Percentiles rank a stretch among this genome's conserved stretches.
Evolutionary conservation across 2,113 vertebrate species (phyloP).

Genomic region (Thunnus thynnus): DNA sequence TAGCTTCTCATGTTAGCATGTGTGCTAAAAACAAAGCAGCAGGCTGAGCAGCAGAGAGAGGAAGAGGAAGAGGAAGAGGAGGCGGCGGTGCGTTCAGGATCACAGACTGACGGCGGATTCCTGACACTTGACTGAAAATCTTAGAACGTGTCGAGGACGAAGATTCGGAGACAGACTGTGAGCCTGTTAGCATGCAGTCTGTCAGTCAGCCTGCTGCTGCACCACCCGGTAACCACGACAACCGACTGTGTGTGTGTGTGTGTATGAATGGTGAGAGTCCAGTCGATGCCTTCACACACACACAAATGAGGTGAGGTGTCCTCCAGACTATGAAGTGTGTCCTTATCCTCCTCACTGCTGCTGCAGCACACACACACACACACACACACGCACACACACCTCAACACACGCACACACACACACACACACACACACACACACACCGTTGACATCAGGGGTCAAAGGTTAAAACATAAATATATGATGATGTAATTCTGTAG

Average conservation of each 20-base stretch:
- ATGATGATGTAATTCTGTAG: too few relatives aligned
- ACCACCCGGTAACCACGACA: conserved; percentile 36
- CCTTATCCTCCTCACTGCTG: conserved; percentile 21
- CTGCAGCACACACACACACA: conserved; percentile 40
- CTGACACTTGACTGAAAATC: conserved; percentile 15
- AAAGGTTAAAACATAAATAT: too few relatives aligned
- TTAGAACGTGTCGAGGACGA: background rate
- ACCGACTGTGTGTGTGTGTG: conserved; percentile 24
- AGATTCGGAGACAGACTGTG: conserved; percentile 11
- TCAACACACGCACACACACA: conserved; percentile 18
- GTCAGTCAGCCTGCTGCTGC: conserved; percentile 26
- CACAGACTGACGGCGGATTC: background rate
- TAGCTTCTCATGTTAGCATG: too few relatives aligned
- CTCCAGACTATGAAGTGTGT: conserved; percentile 63
- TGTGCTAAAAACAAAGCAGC: too few relatives aligned
- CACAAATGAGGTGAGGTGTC: conserved; percentile 49
- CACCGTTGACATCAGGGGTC: background rate
- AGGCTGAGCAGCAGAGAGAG: too few relatives aligned
- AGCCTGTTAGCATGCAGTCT: conserved; percentile 39
- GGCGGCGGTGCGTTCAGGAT: conserved; percentile 14
- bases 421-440: conserved; percentile 4
- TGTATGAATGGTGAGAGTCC: background rate
- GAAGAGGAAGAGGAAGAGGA: too few relatives aligned
- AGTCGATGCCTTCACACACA: background rate
- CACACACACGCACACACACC: conserved; percentile 9